Conservation (phyloP, 2,888 invertebrate species). For the Euplagia quadripunctaria region DNA sequence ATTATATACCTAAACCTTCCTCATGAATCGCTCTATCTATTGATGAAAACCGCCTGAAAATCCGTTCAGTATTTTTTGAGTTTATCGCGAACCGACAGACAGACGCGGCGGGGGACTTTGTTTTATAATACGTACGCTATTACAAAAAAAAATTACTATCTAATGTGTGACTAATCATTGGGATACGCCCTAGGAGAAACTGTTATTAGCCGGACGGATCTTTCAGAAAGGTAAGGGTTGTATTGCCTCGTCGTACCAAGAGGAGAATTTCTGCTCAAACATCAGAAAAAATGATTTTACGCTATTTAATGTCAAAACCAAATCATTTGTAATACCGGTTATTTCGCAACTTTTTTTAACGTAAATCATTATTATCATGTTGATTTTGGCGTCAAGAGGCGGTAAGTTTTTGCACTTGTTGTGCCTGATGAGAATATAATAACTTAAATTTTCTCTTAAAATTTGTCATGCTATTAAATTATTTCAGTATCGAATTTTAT, state of each 20-base stretch:
- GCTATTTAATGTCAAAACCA: neutral
- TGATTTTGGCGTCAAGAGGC: neutral
- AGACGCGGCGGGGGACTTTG: too few species aligned
- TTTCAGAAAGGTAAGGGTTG: too few species aligned
- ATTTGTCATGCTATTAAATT: neutral
- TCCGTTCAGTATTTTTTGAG: too few species aligned
- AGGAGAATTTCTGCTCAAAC: neutral
- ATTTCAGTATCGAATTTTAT: neutral
- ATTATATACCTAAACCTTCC: too few species aligned
- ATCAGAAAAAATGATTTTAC: conserved; percentile 3
- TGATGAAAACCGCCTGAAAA: too few species aligned
- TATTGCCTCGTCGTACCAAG: too few species aligned
- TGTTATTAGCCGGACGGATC: neutral
- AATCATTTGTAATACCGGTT: neutral
- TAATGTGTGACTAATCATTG: neutral
- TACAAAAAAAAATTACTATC: neutral
- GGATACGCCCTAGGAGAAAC: neutral
- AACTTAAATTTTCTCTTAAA: neutral
- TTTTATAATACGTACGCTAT: neutral
- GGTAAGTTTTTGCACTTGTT: neutral
- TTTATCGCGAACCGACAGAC: too few species aligned
- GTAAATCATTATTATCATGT: neutral
- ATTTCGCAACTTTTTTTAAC: neutral
- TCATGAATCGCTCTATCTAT: too few species aligned
- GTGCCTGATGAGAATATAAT: neutral